These are phyloP conservation scores for Dysmachus trigonus DNA, from an alignment of 2,888 invertebrate genomes.

Conservation along the genomic window DNA sequence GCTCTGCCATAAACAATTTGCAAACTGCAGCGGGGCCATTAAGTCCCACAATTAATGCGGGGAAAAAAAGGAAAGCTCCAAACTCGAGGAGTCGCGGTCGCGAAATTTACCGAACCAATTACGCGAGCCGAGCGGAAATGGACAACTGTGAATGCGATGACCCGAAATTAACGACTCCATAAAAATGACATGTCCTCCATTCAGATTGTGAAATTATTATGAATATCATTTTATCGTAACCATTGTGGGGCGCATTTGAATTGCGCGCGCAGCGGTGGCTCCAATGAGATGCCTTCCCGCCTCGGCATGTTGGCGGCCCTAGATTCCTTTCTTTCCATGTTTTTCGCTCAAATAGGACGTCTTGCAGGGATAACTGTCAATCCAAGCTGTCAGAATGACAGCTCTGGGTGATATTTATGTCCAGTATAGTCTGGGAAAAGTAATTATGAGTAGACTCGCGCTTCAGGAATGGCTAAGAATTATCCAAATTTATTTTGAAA, in stretches of 20 bases:
- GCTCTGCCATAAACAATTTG: conserved; percentile 29
- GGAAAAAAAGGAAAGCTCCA: neutral
- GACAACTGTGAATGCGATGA: neutral
- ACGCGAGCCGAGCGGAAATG: neutral
- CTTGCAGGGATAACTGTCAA: no score
- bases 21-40: conserved; percentile 19
- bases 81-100: neutral
- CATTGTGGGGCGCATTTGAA: conserved; percentile 7
- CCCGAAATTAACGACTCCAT: conserved; percentile 27
- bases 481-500: no score
- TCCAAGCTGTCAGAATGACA: no score
- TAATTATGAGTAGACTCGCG: no score
- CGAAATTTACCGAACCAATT: conserved; percentile 24
- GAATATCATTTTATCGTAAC: conserved; percentile 15
- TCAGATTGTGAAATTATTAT: conserved; percentile 34
- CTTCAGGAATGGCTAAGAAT: no score
- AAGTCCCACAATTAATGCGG: conserved; percentile 16
- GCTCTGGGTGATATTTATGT: no score
- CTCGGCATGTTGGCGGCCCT: neutral
- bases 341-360: no score
- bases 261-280: neutral
- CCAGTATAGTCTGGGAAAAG: no score
- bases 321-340: no score
- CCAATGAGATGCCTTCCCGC: neutral
- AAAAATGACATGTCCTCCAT: conserved; percentile 35